These are phyloP conservation scores for Apis cerana DNA, from an alignment of 1,140 invertebrate genomes.

Conservation along the genomic window DNA sequence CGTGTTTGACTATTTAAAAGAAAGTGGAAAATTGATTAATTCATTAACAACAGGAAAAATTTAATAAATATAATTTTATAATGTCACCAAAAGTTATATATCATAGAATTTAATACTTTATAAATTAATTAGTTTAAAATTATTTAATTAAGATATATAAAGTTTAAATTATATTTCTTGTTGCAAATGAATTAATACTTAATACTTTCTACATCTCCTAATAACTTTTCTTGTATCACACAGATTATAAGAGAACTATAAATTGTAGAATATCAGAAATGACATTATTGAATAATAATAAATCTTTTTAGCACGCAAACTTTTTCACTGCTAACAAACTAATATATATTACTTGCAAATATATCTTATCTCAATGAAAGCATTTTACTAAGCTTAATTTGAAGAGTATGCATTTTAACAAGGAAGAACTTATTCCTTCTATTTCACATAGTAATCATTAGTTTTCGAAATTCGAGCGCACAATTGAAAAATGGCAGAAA, in stretches of 20 bases:
- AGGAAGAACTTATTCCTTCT: constrained; percentile 8
- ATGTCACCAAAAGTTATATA: not conserved
- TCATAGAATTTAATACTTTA: not conserved
- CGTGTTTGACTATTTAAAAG: too few species aligned
- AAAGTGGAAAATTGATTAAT: not conserved
- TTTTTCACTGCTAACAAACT: not conserved
- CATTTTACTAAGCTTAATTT: constrained; percentile 6
- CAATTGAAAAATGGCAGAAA: constrained; percentile 28
- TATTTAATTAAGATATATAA: not conserved
- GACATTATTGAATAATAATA: not conserved
- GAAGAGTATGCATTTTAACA: constrained; percentile 2
- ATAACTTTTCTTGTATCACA: not conserved
- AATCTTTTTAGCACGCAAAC: not conserved
- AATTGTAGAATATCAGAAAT: constrained; percentile 1
- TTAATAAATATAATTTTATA: not conserved
- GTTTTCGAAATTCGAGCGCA: constrained; percentile 1
- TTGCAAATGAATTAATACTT: constrained; percentile 3
- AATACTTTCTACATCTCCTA: not conserved
- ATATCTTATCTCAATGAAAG: not conserved
- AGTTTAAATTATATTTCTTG: not conserved
- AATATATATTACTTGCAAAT: constrained; percentile 3
- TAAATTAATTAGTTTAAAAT: not conserved
- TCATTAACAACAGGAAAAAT: constrained; percentile 16
- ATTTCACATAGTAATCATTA: not conserved
- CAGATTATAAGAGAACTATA: not conserved